Percentiles rank a stretch among this genome's conserved stretches.
Evolutionary conservation across 2,113 vertebrate species (phyloP).

Genomic region (Thomomys bottae): DNA sequence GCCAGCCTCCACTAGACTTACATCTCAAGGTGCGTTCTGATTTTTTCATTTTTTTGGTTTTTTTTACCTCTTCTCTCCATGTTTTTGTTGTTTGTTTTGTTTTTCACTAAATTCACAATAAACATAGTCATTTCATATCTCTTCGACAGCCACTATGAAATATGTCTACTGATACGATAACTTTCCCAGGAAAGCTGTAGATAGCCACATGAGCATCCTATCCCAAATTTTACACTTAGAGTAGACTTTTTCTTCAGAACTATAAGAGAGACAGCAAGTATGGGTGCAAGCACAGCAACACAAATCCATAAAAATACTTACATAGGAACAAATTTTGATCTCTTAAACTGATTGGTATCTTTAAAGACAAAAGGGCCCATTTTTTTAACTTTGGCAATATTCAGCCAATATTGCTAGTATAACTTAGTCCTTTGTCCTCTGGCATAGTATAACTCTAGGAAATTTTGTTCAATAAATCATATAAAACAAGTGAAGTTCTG

Average conservation of each 20-base stretch:
- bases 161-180: not conserved
- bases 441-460: not conserved
- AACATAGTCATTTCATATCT: slow-evolving; percentile 9
- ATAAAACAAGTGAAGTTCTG: slow-evolving; percentile 4
- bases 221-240: slow-evolving; percentile 23
- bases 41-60: not conserved
- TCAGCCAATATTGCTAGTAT: not conserved
- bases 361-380: not conserved
- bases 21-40: not conserved
- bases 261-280: not conserved
- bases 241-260: slow-evolving; percentile 15
- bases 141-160: not conserved
- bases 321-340: slow-evolving; percentile 37
- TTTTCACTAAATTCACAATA: not conserved
- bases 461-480: slow-evolving; percentile 15
- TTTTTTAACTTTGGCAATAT: slow-evolving; percentile 43
- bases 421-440: not conserved
- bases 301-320: slow-evolving; percentile 43
- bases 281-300: not conserved
- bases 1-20: not conserved
- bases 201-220: not conserved
- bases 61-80: not conserved
- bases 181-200: not conserved
- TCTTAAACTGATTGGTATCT: slow-evolving; percentile 11
- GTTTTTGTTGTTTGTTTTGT: not conserved